Evolutionary conservation across 2,113 vertebrate genomes (phyloP).

Genomic region (Gavia stellata): DNA sequence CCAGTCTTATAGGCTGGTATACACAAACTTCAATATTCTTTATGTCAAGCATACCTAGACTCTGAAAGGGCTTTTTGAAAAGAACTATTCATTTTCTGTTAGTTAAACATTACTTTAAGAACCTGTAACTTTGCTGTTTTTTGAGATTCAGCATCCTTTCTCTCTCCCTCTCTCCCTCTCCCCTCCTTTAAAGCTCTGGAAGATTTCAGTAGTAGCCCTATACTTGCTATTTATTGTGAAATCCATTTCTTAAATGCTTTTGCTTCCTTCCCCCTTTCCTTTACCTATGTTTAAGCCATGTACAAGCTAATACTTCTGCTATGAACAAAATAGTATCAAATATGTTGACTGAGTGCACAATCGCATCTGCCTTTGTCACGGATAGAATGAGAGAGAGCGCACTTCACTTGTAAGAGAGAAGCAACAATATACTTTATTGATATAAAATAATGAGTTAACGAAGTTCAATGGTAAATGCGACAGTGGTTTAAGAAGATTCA

Average conservation of each 20-base stretch:
- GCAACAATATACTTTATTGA: too few species aligned
- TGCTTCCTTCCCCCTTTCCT: background rate
- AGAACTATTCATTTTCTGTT: background rate
- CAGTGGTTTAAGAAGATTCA: too few species aligned
- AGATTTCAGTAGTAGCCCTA: background rate
- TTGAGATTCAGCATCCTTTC: background rate
- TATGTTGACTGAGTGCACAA: background rate
- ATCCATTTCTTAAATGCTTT: background rate
- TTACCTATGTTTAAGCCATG: background rate
- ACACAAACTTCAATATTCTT: background rate
- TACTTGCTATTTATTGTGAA: background rate
- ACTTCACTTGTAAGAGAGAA: too few species aligned
- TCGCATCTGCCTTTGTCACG: background rate
- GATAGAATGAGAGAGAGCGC: too few species aligned
- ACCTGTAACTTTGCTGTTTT: background rate
- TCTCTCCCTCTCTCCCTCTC: fast-evolving
- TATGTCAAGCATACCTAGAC: background rate
- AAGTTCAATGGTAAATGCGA: too few species aligned
- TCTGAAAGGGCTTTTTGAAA: background rate
- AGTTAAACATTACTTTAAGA: background rate
- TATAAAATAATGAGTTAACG: too few species aligned
- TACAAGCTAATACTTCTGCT: background rate
- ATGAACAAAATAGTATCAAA: background rate
- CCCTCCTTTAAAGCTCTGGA: background rate
- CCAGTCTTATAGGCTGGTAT: background rate